Conservation (phyloP, 2,797 vertebrate species). For the Parambassis ranga region DNA sequence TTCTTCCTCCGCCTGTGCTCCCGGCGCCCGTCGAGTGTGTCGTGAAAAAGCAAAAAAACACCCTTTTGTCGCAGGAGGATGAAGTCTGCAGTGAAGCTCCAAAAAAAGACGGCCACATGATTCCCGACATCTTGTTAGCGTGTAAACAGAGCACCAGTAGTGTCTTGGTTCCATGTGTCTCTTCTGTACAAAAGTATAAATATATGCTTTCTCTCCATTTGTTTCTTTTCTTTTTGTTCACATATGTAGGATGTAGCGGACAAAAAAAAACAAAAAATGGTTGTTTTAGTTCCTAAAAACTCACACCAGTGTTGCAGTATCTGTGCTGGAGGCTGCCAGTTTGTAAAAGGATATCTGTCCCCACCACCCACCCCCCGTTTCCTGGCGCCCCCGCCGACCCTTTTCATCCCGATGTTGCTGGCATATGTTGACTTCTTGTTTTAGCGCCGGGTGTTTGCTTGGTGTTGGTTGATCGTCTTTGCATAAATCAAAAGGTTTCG, state of each 20-base stretch:
- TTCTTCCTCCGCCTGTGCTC: conserved; percentile 80
- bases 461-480: conserved; percentile 88
- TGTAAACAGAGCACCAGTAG: conserved; percentile 95
- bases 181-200: conserved; percentile 96
- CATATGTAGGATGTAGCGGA: conserved; percentile 82
- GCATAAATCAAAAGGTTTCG: conserved; percentile 83
- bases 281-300: conserved; percentile 71
- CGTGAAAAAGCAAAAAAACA: conserved; percentile 49
- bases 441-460: conserved; percentile 68
- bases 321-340: conserved; percentile 79
- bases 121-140: conserved; percentile 75
- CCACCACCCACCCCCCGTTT: neutral
- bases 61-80: conserved; percentile 49
- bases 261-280: conserved; percentile 55
- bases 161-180: conserved; percentile 87
- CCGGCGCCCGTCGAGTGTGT: conserved; percentile 67
- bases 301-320: conserved; percentile 74
- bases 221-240: conserved; percentile 64
- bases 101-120: conserved; percentile 55
- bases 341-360: neutral
- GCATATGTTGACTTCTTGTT: conserved; percentile 72
- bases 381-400: neutral
- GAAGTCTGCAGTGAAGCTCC: conserved; percentile 44
- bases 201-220: conserved; percentile 86
- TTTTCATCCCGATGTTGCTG: conserved; percentile 65